Base-by-base conservation (phyloP, 1,140 invertebrate genomes). In the Cyclina sinensis region DNA sequence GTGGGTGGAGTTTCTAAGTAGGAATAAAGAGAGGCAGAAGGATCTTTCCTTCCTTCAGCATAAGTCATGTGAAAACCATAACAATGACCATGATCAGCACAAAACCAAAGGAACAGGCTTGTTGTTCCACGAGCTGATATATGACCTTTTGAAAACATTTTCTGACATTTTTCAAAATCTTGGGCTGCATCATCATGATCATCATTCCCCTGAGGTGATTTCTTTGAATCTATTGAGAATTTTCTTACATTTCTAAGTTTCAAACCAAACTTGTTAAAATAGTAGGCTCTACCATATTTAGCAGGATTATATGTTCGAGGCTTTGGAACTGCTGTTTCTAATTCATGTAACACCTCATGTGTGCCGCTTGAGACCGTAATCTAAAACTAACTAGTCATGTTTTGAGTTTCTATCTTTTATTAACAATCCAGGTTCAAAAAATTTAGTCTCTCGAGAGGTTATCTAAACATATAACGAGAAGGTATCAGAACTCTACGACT, bases 71-170 rank as follows among this genome's bases (percentile, higher is more conserved):
- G 90, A 65, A 85, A 90, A 0, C 86, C 81, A 85, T 90, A 90
- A 62, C 86, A 90, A 80, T 90, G 90, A 0, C 86, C 90, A 80
- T 90, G 73, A 73, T 86, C 51, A 35, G 57, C 39, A 86, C 82
- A 85, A 87, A 90, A 90, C 90, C 73, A 90, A n/a, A 90, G 57
- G 89, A 90, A 90, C 21, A 90, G 43, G 18, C n/a, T 76, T 30
- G 84, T 46, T 9, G 73, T 82, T 18, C 89, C 89, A 48, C 39
- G 62, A 35, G 54, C 68, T 62, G 89, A 82, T 24, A 83, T 43
- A 24, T 86, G 65, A 37, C 27, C 11, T 59, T 88, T 70, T 0
- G 70, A 84, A 27, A 78, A 84, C 14, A 46, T 48, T 35, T 89
- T 85, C 1, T 85, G 30, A 79, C 80, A 84, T 9, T 27, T 14